These are phyloP conservation scores for Poecilia wingei DNA, from an alignment of 2,797 vertebrate species.

Conservation along the genomic window DNA sequence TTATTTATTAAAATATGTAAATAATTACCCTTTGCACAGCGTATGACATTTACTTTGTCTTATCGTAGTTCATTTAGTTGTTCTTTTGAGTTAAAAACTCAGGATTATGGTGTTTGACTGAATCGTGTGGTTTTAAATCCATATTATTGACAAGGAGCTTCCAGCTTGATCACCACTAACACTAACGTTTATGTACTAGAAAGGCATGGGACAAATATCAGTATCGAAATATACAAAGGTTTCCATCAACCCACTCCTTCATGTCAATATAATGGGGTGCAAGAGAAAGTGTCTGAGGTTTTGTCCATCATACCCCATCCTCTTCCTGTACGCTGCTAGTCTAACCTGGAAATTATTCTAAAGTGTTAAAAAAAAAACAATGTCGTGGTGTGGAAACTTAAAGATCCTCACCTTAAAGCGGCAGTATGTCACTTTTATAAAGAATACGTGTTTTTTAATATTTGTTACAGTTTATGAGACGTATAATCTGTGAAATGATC, in stretches of 20 bases:
- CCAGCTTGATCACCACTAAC: not conserved
- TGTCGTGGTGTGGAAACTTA: not conserved
- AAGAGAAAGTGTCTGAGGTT: not conserved
- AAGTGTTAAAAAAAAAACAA: not conserved
- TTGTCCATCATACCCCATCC: not conserved
- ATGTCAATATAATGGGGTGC: not conserved
- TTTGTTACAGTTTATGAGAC: too few species aligned
- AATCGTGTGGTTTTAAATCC: not conserved
- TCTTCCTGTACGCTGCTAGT: not conserved
- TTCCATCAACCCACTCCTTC: not conserved
- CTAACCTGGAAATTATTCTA: not conserved
- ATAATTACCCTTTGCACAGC: not conserved
- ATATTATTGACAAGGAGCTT: not conserved
- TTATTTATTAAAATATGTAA: too few species aligned
- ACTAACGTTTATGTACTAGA: not conserved
- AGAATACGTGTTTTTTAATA: too few species aligned
- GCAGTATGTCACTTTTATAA: too few species aligned
- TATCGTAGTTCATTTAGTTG: not conserved
- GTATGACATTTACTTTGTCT: not conserved
- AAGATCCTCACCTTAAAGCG: not conserved
- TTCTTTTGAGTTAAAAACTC: not conserved
- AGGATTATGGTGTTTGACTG: not conserved
- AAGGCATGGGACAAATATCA: too few species aligned
- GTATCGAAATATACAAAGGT: too few species aligned
- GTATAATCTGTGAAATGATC: too few species aligned